A percentile compares a stretch with the other conserved stretches of the same genome.
Evolutionary conservation across 92 coral and sea anemone genomes (phyloP).

Genomic region (Heteractis magnifica): DNA sequence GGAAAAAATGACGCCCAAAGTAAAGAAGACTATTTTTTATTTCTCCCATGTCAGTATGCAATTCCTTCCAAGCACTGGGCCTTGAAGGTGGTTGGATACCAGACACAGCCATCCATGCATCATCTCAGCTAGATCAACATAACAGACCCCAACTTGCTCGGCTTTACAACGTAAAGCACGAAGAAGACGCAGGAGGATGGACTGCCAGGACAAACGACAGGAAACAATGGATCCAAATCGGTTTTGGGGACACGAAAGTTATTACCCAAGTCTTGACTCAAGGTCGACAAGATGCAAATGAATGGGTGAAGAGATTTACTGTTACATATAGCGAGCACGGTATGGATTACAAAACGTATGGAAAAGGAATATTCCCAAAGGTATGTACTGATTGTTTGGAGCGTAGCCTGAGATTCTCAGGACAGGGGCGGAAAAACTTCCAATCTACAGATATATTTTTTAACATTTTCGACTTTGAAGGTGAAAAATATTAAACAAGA

Average conservation of each 20-base stretch:
- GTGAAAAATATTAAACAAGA: no score
- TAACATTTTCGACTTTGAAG: no score
- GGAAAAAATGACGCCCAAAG: no score
- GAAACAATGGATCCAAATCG: conserved; percentile 6
- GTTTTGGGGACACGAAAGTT: background rate
- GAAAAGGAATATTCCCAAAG: background rate
- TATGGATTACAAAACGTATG: background rate
- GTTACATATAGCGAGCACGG: conserved; percentile 1
- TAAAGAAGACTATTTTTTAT: background rate
- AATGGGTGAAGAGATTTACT: conserved; percentile 13
- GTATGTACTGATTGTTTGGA: background rate
- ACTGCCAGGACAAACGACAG: conserved; percentile 12
- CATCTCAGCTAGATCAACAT: conserved; percentile 1
- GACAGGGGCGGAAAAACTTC: background rate
- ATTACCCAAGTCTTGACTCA: conserved; percentile 14
- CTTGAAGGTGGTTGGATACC: conserved; percentile 13
- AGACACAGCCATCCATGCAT: conserved; percentile 8
- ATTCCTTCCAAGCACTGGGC: background rate
- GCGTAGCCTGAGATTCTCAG: background rate
- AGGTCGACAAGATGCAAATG: conserved; percentile 21
- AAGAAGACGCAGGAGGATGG: conserved; percentile 19
- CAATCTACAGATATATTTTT: no score
- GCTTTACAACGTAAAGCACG: background rate
- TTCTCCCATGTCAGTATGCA: background rate
- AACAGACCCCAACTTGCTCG: conserved; percentile 18